Base-by-base conservation (phyloP, 1,140 invertebrate genomes). In the Sesamia nonagrioides region DNA sequence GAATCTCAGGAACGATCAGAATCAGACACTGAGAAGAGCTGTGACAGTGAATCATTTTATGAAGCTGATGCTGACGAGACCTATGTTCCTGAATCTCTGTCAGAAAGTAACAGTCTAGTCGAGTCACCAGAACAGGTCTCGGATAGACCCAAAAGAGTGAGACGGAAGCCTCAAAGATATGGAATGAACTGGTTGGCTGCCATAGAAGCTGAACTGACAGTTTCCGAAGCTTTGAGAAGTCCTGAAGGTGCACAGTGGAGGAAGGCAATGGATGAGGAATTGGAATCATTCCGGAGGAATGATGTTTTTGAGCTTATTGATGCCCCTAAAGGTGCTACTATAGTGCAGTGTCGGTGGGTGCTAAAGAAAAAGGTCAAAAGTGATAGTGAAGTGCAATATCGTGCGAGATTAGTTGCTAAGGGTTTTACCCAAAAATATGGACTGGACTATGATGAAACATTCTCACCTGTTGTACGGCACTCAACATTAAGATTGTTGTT, bases 301-400 rank as follows among this genome's bases (percentile, higher is more conserved):
- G 13, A 13, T 4, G 42, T 15, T 0, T 45, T 0, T 11, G 42
- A 45, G 11, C 42, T 45, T 15, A 11, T 45, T 13, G 42, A 45
- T 45, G 9, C 13, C 13, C 42, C 42, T 15, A 45, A 45, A 13
- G 37, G 37, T 40, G 37, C 9, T 9, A 40, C 37, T 3, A 40
- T 40, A 3, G 37, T 40, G 37, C 37, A 40, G 9, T 40, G 6
- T 40, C 6, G 9, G 9, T 40, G 37, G 37, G 37, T 40, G 37
- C 37, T 40, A 40, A 40, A 40, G 37, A 40, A 40, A 40, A 40
- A 40, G 9, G 1, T 8, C 9, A 40, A 40, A 40, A 45, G 56
- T 69, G 63, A 74, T 18, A 13, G 17, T 61, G 52, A 84, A 81
- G 3, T 80, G 75, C 75, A 74, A 68, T 17, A 84, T 48, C 13